A percentile compares a stretch with the other conserved stretches of the same genome.
phyloP scores from a whole-genome alignment of 53 echinoderm and acorn worm genomes.

The Henricia sp. region DNA sequence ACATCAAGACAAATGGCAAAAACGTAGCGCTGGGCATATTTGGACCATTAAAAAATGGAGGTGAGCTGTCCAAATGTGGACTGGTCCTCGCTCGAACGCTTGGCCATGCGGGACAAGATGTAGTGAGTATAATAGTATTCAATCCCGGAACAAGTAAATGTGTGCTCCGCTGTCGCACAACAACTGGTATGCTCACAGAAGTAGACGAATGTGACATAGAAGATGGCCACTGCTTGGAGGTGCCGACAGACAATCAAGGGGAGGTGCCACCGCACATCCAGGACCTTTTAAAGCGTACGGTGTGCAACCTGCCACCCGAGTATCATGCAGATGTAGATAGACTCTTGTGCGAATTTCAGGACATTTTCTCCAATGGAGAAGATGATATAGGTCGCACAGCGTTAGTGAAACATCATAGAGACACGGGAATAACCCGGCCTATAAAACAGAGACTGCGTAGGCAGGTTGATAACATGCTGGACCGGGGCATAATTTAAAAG shows the following conservation, averaged over 20 bases:
- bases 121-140: background rate
- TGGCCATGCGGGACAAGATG: background rate
- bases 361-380: constrained; percentile 15
- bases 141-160: constrained; percentile 1
- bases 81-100: background rate
- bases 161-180: background rate
- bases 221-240: background rate
- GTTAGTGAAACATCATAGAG: background rate
- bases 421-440: background rate
- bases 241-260: background rate
- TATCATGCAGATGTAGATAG: background rate
- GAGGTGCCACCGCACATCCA: background rate
- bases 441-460: constrained; percentile 16
- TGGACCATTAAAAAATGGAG: background rate
- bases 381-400: background rate
- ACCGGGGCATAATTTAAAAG: background rate
- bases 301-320: background rate
- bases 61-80: background rate
- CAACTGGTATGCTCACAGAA: constrained; percentile 6
- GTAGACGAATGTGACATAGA: background rate
- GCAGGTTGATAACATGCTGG: background rate
- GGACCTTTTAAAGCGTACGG: background rate
- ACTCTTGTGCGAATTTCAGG: background rate
- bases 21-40: background rate
- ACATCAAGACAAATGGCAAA: constrained; percentile 4